These are phyloP conservation scores for Sciurus carolinensis DNA, from an alignment of 2,797 vertebrate species.

Conservation along the genomic window DNA sequence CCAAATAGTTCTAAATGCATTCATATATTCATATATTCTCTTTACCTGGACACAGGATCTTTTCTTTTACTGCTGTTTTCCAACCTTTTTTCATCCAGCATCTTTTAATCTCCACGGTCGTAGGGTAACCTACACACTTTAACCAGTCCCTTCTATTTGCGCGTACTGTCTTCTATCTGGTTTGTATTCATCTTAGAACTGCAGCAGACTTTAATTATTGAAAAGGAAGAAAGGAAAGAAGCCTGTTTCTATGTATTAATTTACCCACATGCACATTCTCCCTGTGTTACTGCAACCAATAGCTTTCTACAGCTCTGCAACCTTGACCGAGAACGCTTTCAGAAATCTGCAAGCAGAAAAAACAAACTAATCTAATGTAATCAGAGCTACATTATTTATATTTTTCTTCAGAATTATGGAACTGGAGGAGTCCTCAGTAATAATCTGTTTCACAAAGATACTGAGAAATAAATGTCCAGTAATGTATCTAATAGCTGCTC, in stretches of 20 bases:
- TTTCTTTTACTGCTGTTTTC: background rate
- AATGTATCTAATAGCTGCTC: background rate
- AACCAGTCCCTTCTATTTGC: background rate
- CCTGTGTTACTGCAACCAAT: background rate
- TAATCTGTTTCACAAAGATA: background rate
- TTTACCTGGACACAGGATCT: background rate
- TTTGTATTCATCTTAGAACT: background rate
- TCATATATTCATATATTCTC: background rate
- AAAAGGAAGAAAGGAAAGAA: background rate
- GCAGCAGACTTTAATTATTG: background rate
- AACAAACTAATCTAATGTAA: background rate
- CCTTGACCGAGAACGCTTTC: background rate
- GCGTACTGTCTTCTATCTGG: background rate
- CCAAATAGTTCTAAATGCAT: background rate
- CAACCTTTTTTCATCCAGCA: background rate
- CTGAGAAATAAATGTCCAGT: background rate
- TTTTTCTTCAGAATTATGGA: constrained; percentile 18
- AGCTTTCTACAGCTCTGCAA: background rate
- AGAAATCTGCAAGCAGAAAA: background rate
- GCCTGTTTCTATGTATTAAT: background rate
- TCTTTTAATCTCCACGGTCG: background rate
- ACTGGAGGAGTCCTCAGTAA: background rate
- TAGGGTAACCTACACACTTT: background rate
- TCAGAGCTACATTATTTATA: background rate
- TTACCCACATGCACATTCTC: background rate